Percentiles rank a stretch among this genome's conserved stretches.
Evolutionary conservation across 1,140 invertebrate species (phyloP).

Genomic region (Arctopsyche grandis): DNA sequence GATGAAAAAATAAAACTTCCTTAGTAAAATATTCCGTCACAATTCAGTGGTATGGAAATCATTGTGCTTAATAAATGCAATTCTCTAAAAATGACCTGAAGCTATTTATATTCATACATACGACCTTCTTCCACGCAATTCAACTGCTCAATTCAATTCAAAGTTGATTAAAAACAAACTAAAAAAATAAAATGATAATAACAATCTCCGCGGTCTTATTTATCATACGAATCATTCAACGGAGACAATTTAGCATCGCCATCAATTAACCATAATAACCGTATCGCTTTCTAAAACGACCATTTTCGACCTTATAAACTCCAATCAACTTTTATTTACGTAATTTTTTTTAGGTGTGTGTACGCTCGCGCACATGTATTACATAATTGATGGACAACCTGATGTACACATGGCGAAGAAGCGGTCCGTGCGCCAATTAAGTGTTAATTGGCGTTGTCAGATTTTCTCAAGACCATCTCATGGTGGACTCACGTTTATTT

Average conservation of each 20-base stretch:
- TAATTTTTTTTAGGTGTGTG: background rate
- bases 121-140: too few relatives aligned
- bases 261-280: conserved; percentile 8
- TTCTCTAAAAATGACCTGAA: too few relatives aligned
- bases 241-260: background rate
- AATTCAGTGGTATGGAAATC: too few relatives aligned
- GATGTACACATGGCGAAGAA: background rate
- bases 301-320: conserved; percentile 14
- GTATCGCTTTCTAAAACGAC: background rate
- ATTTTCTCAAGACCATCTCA: background rate
- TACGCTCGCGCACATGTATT: background rate
- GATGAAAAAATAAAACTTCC: too few relatives aligned
- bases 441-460: conserved; percentile 4
- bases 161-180: too few relatives aligned
- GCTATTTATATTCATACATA: too few relatives aligned
- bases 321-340: conserved; percentile 15
- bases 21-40: too few relatives aligned
- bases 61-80: too few relatives aligned
- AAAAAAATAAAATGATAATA: too few relatives aligned
- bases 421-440: conserved; percentile 11
- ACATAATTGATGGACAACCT: conserved; percentile 20
- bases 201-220: too few relatives aligned
- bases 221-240: background rate
- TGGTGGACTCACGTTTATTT: conserved; percentile 24
- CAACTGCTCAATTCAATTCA: too few relatives aligned